Percentiles rank a stretch among this genome's conserved stretches.
These are phyloP conservation scores for Orthonychiurus folsomi DNA, from an alignment of 2,888 invertebrate genomes.

Conservation along the genomic window DNA sequence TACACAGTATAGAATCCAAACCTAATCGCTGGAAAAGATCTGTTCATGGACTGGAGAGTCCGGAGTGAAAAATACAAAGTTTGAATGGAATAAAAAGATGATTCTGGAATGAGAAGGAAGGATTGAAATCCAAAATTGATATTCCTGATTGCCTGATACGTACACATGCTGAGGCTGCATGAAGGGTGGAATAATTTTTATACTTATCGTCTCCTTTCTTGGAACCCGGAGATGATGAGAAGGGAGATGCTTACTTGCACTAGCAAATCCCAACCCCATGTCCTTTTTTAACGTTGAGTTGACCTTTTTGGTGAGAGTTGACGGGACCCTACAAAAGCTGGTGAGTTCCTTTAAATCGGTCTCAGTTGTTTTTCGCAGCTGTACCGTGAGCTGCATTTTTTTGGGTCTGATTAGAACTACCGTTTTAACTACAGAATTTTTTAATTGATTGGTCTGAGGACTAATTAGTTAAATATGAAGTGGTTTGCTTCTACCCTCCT, in stretches of 20 bases:
- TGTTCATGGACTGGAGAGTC: neutral
- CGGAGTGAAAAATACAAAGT: neutral
- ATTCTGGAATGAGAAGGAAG: neutral
- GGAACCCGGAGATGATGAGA: neutral
- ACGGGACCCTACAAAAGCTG: neutral
- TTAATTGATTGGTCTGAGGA: slow-evolving; percentile 12
- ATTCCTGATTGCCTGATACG: neutral
- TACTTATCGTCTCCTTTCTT: neutral
- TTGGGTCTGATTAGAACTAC: neutral
- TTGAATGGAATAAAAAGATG: neutral
- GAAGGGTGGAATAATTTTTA: slow-evolving; percentile 6
- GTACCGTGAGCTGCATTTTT: slow-evolving; percentile 2
- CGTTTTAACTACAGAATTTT: neutral
- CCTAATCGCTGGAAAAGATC: no score
- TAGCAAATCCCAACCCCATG: neutral
- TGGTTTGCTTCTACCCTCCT: slow-evolving; percentile 19
- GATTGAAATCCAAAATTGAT: neutral
- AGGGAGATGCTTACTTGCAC: neutral
- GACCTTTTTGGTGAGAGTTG: neutral
- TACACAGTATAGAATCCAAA: no score
- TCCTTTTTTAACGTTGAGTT: neutral
- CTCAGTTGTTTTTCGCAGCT: slow-evolving; percentile 23
- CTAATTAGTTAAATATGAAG: slow-evolving; percentile 25
- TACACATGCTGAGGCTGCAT: neutral
- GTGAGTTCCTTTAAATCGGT: slow-evolving; percentile 6